Conservation (phyloP, 2,888 invertebrate genomes). For the Fabriciana adippe region DNA sequence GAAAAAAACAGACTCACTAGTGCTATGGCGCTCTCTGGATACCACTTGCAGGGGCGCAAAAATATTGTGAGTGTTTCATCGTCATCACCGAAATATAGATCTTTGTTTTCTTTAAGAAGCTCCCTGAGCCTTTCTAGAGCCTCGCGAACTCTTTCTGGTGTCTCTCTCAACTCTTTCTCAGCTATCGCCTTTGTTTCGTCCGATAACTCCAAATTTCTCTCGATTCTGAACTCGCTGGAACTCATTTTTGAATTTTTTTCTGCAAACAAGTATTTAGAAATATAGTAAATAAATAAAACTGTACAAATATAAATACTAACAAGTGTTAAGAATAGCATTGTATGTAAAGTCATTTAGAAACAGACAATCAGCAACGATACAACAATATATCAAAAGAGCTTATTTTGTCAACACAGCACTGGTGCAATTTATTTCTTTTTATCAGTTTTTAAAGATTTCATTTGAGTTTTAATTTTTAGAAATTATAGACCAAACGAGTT, state of each 20-base stretch:
- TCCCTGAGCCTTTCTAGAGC: slow-evolving; percentile 84
- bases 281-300: not conserved
- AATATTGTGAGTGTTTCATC: slow-evolving; percentile 90
- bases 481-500: no score
- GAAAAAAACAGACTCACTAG: slow-evolving; percentile 82
- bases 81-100: slow-evolving; percentile 86
- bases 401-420: no score
- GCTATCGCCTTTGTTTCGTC: slow-evolving; percentile 84
- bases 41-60: slow-evolving; percentile 91
- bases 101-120: slow-evolving; percentile 85
- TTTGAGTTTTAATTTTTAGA: no score
- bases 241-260: slow-evolving; percentile 55
- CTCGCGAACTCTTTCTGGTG: slow-evolving; percentile 85
- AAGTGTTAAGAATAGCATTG: not conserved
- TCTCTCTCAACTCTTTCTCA: slow-evolving; percentile 85
- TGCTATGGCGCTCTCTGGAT: slow-evolving; percentile 89
- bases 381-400: no score
- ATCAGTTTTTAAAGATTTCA: no score
- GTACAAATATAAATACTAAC: no score
- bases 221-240: slow-evolving; percentile 80
- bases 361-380: no score
- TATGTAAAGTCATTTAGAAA: no score
- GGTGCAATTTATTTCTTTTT: no score
- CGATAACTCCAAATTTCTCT: slow-evolving; percentile 81
- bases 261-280: slow-evolving; percentile 41